A percentile compares a stretch with the other conserved stretches of the same genome.
phyloP scores from a whole-genome alignment of 1,140 invertebrate genomes.

The Hypothenemus hampei region DNA sequence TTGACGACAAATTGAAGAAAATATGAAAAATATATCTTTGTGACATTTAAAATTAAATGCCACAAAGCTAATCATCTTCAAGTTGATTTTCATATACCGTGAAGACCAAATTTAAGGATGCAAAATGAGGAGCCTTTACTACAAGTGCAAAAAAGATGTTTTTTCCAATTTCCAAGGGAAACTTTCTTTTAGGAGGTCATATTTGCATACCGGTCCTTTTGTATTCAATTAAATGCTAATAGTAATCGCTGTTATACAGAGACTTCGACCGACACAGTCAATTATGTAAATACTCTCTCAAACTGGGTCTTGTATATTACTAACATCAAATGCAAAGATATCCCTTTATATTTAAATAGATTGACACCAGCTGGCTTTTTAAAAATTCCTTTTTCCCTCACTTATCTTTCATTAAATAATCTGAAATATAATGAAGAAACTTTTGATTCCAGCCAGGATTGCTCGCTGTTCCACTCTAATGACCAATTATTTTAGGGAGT shows the following conservation, averaged over 20 bases:
- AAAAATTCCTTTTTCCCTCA: background rate
- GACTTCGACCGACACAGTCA: conserved; percentile 24
- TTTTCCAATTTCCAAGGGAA: conserved; percentile 8
- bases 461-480: conserved; percentile 4
- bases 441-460: conserved; percentile 1
- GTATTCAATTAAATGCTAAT: conserved; percentile 30
- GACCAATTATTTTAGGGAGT: conserved; percentile 12
- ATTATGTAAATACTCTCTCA: conserved; percentile 25
- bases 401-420: conserved; percentile 1
- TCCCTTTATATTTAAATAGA: conserved; percentile 27
- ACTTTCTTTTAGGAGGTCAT: conserved; percentile 9
- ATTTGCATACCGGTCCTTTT: conserved; percentile 25
- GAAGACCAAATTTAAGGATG: conserved; percentile 12
- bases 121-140: conserved; percentile 19
- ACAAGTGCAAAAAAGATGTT: conserved; percentile 10
- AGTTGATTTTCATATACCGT: conserved; percentile 18
- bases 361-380: conserved; percentile 17
- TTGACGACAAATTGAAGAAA: conserved; percentile 20
- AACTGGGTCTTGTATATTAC: conserved; percentile 25
- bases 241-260: conserved; percentile 27
- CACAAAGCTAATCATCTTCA: conserved; percentile 25
- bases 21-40: conserved; percentile 13
- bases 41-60: conserved; percentile 25
- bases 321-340: conserved; percentile 28
- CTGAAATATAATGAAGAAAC: background rate